Base-by-base conservation (phyloP, 1,140 invertebrate genomes). In the Drosophila chauvacae region DNA sequence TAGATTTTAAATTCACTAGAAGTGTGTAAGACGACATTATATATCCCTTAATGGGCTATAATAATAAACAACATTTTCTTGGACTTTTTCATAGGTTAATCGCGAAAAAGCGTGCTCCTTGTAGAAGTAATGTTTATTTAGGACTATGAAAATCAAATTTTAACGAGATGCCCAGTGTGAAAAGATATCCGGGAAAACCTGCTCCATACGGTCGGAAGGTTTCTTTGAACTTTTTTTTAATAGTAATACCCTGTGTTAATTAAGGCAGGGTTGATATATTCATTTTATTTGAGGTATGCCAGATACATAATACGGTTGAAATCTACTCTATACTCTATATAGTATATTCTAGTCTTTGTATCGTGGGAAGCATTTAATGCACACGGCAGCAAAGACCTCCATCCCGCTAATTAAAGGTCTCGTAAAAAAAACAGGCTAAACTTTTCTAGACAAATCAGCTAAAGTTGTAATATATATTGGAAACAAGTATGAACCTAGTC, bases 151-250 rank as follows among this genome's bases (percentile, higher is more conserved):
- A 20, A 35, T 50, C 39, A 28, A 65, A 68, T 33, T 50, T 35
- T 41, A 64, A 33, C 20, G 10, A 39, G 9, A 35, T 62, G 30
- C 16, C 37, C 23, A 23, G 23, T 13, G 30, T 28, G 42, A 30
- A 14, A 50, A 69, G 35, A 51, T n/a, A 28, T 65, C 30, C 28
- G 45, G 16, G 30, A 16, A 16, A 37, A 55, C 14, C 33, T 23
- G 7, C 18, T 55, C 18, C 33, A 18, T 16, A 11, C 5, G 33
- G 18, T 35, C 20, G 47, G n/a, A n/a, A 51, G 7, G 23, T 39
- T 50, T 62, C 58, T 68, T 62, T 68, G 35, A 62, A 62, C 35
- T 62, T 62, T 26, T 33, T 39, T 68, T 51, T 2, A 41, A 35
- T 26, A 20, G 2, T 16, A 23, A 16, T 37, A 55, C 51, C 51